Evolutionary conservation across 2,113 vertebrate species (phyloP), one percentile per base, ranked within the genome.

Genomic region (Microtus ochrogaster): DNA sequence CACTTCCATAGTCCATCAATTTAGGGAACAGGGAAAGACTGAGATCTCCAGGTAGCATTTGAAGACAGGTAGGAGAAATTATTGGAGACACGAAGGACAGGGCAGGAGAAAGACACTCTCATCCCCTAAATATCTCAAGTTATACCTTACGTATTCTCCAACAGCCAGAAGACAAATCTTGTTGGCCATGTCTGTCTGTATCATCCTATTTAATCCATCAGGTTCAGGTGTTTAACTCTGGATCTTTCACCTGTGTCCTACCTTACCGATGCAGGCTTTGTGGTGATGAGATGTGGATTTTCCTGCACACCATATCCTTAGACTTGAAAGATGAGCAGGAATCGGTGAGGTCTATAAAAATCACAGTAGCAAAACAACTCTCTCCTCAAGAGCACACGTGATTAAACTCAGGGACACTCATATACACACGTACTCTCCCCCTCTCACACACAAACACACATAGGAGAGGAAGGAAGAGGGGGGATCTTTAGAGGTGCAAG

Each of bases 1-100:
- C 76, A 96, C 78, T 83, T 95, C 90, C 49, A 97, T 81, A 83
- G 61, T 94, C 92, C n/a, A 96, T 82, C 82, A n/a, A 92, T 94
- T 86, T 36, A 28, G 63, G 52, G 39, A 72, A 39, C 83, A 52
- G 73, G 74, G 79, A 89, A 94, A 92, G 47, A n/a, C 70, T 92
- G 16, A 65, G 66, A 39, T 88, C 36, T 49, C 12, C n/a, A 61
- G 49, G 72, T 95, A 96, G 26, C 12, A 33, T 76, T 49, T 93
- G 9, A 47, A 88, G 58, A 92, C 7, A 3, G 33, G 21, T 5
- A 9, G 76, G 36, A 58, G 55, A 58, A 19, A 58, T 1, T 21
- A 58, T 44, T 58, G 55, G 55, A 58, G 55, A 58, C 55, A 36
- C 2, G 6, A 14, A 65, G 2, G 19, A 36, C 28, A 82, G 16